A percentile compares a stretch with the other conserved stretches of the same genome.
These are phyloP conservation scores for Trachelus troglodyta DNA, from an alignment of 2,888 invertebrate genomes.

Conservation along the genomic window DNA sequence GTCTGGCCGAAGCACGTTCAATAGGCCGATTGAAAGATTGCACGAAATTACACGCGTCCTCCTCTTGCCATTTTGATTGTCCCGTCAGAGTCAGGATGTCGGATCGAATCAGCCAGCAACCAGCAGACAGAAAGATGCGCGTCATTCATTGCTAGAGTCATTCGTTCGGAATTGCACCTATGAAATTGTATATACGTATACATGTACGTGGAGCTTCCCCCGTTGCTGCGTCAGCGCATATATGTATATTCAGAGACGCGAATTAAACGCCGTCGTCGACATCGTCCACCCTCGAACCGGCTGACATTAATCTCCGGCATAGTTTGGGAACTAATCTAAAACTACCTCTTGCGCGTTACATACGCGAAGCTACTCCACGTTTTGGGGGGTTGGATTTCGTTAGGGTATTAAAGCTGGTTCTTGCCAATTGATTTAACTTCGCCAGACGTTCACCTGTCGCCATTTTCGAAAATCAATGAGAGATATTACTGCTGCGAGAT, in stretches of 20 bases:
- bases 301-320: conserved; percentile 32
- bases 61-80: not conserved
- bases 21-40: conserved; percentile 39
- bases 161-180: not conserved
- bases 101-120: not conserved
- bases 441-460: not conserved
- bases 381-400: not conserved
- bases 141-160: not conserved
- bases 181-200: not conserved
- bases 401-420: not conserved
- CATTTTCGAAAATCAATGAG: not conserved
- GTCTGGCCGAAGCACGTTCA: not conserved
- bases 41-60: conserved; percentile 29
- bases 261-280: not conserved
- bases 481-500: not conserved
- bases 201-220: not conserved
- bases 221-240: not conserved
- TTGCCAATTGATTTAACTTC: not conserved
- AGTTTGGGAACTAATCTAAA: conserved; percentile 35
- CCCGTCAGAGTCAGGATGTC: not conserved
- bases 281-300: conserved; percentile 17
- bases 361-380: not conserved
- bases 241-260: not conserved
- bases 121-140: not conserved
- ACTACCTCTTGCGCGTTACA: conserved; percentile 13